Evolutionary conservation across 2,113 vertebrate genomes (phyloP).

Genomic region (Salvelinus fontinalis): DNA sequence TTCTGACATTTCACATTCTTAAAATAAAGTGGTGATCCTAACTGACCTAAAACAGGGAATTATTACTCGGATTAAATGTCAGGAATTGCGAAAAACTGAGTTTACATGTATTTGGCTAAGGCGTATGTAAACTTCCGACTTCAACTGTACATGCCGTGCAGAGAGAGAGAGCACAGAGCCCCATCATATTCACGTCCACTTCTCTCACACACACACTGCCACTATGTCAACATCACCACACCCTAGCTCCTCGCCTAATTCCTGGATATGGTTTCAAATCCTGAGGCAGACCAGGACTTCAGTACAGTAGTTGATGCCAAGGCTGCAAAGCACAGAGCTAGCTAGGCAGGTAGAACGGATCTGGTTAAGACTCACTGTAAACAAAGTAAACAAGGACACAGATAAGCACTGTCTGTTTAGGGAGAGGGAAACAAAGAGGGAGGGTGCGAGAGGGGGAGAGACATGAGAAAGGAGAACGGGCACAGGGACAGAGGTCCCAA

Average conservation of each 20-base stretch:
- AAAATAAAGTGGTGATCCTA: no score
- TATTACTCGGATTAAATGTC: no score
- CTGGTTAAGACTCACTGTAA: not conserved
- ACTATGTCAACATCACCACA: constrained; percentile 55
- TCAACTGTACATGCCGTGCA: no score
- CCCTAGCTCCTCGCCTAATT: constrained; percentile 5
- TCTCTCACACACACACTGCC: constrained; percentile 20
- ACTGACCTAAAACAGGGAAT: no score
- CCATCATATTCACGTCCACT: not conserved
- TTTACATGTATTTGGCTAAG: no score
- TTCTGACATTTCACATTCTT: no score
- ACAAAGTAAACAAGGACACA: not conserved
- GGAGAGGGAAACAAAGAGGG: not conserved
- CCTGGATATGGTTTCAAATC: not conserved
- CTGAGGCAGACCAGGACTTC: not conserved
- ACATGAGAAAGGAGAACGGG: not conserved
- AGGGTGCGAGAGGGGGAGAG: not conserved
- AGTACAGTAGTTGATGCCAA: not conserved
- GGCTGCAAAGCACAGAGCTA: not conserved
- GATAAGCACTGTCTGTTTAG: not conserved
- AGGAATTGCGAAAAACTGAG: no score
- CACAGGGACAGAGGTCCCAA: not conserved
- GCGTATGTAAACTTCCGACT: no score
- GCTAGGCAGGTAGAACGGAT: not conserved
- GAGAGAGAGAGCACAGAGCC: no score